Conservation (phyloP, 2,113 vertebrate species). For the Eurystomus gularis region DNA sequence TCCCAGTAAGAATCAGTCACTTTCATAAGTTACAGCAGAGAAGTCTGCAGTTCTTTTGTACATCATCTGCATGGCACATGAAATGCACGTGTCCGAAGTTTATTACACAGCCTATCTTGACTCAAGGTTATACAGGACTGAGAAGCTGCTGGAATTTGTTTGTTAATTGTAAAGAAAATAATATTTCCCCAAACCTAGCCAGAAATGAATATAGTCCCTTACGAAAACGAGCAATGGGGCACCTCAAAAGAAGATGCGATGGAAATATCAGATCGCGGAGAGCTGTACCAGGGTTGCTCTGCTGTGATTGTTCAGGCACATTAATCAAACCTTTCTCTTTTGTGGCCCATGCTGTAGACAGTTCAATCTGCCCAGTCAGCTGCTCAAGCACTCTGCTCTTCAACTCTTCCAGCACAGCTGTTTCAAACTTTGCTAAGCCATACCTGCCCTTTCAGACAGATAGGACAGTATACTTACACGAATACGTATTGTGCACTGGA, state of each 20-base stretch:
- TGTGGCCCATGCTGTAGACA: not conserved
- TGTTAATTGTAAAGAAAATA: not conserved
- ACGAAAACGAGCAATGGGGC: not conserved
- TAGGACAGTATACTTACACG: not conserved
- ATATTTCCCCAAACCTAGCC: not conserved
- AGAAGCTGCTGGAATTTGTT: not conserved
- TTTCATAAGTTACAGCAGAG: not conserved
- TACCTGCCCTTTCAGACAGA: not conserved
- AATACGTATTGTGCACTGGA: not conserved
- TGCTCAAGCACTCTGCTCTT: not conserved
- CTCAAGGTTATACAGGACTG: not conserved
- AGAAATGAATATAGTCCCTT: not conserved
- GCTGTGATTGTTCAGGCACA: not conserved
- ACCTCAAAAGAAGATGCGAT: not conserved
- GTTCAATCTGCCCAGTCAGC: not conserved
- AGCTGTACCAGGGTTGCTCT: fast-evolving
- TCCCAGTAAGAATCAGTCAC: not conserved
- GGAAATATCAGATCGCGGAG: not conserved
- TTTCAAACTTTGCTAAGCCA: not conserved
- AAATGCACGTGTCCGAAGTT: fast-evolving
- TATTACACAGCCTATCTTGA: not conserved
- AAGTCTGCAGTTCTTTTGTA: not conserved
- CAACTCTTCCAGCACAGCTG: not conserved
- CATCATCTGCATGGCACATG: not conserved
- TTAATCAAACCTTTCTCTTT: not conserved